Conservation (phyloP, 2,113 vertebrate species). For the Centrocercus urophasianus region DNA sequence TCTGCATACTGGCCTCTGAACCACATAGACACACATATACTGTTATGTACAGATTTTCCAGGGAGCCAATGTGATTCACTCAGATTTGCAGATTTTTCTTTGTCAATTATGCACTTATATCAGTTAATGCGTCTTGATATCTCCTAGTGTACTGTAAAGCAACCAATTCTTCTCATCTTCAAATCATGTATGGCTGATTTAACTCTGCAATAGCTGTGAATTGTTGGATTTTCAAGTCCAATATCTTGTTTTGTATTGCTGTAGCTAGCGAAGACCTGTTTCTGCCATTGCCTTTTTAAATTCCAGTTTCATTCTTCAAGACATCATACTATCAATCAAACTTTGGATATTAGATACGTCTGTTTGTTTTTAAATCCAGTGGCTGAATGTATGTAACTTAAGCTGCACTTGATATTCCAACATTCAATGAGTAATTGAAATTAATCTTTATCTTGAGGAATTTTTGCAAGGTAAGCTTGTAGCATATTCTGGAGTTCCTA, state of each 20-base stretch:
- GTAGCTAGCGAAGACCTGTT: not conserved
- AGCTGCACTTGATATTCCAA: not conserved
- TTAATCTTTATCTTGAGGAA: not conserved
- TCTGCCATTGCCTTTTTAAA: not conserved
- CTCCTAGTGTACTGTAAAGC: not conserved
- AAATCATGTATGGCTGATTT: not conserved
- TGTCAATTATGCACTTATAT: not conserved
- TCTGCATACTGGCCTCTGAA: not conserved
- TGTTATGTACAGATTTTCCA: not conserved
- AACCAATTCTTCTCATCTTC: not conserved
- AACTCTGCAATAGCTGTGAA: not conserved
- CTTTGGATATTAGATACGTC: not conserved
- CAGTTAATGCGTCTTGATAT: not conserved
- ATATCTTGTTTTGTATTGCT: not conserved
- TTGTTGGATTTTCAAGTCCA: not conserved
- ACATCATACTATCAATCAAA: not conserved
- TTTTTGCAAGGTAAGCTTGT: not conserved
- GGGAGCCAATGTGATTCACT: not conserved
- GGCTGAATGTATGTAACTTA: not conserved
- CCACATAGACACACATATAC: not conserved
- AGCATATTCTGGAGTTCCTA: not conserved
- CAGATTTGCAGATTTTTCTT: not conserved
- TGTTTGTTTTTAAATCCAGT: not conserved
- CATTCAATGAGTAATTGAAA: not conserved
- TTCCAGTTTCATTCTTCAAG: not conserved